Evolutionary conservation across 1,140 invertebrate species (phyloP).

Genomic region (Solenopsis invicta): DNA sequence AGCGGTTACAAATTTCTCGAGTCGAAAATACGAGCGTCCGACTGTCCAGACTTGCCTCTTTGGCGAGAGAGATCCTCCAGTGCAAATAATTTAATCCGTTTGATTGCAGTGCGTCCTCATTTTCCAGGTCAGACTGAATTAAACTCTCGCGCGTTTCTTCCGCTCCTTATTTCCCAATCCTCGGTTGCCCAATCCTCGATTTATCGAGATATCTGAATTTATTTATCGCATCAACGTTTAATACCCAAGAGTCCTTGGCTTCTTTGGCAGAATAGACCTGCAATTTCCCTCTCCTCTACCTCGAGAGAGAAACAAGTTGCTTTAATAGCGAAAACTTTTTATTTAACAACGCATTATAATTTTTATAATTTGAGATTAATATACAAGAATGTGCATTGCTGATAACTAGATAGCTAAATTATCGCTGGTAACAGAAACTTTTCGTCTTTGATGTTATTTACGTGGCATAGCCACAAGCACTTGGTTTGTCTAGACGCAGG

Average conservation of each 20-base stretch:
- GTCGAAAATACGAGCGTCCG: constrained; percentile 39
- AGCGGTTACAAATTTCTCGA: constrained; percentile 16
- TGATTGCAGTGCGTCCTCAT: constrained; percentile 39
- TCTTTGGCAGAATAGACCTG: background rate
- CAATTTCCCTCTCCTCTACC: background rate
- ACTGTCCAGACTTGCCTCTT: background rate
- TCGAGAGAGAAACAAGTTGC: background rate
- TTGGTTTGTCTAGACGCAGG: background rate
- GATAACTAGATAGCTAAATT: background rate
- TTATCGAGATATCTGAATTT: constrained; percentile 20
- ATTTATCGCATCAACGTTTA: background rate
- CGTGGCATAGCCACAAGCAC: background rate
- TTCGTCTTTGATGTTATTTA: background rate
- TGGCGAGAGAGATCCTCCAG: background rate
- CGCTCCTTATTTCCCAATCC: constrained; percentile 7
- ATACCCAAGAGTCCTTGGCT: background rate
- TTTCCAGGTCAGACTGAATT: constrained; percentile 59
- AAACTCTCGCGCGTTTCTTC: constrained; percentile 32
- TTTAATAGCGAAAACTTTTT: background rate
- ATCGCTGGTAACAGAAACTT: background rate
- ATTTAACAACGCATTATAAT: background rate
- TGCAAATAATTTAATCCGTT: constrained; percentile 51
- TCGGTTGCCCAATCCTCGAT: background rate
- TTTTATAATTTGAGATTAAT: background rate
- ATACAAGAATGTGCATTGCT: background rate